These are phyloP conservation scores for Eupithecia insigniata DNA, from an alignment of 2,888 invertebrate species.

Conservation along the genomic window DNA sequence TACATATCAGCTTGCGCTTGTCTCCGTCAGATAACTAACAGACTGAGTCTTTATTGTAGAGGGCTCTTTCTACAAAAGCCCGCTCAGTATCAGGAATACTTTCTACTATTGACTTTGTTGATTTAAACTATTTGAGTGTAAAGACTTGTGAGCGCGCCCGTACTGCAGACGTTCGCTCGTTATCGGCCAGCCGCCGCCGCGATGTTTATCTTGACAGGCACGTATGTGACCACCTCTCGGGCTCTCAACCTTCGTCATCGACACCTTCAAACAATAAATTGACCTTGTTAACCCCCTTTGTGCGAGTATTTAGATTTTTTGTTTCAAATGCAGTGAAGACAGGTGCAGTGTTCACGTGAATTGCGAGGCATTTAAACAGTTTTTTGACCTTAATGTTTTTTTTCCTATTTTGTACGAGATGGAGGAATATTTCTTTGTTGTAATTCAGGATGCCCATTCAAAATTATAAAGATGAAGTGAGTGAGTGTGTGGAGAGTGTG, in stretches of 20 bases:
- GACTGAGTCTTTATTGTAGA: too few relatives aligned
- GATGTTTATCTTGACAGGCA: slow-evolving; percentile 77
- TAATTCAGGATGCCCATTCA: neutral
- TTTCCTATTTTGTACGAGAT: neutral
- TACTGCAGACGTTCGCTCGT: slow-evolving; percentile 71
- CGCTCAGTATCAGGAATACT: neutral
- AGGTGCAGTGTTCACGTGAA: slow-evolving; percentile 36
- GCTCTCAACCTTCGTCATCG: slow-evolving; percentile 64
- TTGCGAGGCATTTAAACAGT: slow-evolving; percentile 15
- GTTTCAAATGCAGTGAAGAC: slow-evolving; percentile 34
- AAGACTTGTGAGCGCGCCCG: slow-evolving; percentile 53
- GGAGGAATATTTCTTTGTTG: neutral
- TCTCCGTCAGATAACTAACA: too few relatives aligned
- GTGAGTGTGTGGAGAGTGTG: too few relatives aligned
- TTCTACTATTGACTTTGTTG: neutral
- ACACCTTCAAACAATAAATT: slow-evolving; percentile 71
- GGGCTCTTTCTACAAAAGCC: too few relatives aligned
- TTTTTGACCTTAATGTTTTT: neutral
- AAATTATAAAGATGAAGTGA: neutral
- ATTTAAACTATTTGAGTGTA: slow-evolving; percentile 1
- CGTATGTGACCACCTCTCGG: slow-evolving; percentile 70
- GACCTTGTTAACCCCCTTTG: slow-evolving; percentile 67
- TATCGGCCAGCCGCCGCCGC: slow-evolving; percentile 60
- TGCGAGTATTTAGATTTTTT: slow-evolving; percentile 52
- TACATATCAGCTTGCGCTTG: too few relatives aligned